Evolutionary conservation across 2,888 invertebrate species (phyloP).

Genomic region (Cantharis nigra): DNA sequence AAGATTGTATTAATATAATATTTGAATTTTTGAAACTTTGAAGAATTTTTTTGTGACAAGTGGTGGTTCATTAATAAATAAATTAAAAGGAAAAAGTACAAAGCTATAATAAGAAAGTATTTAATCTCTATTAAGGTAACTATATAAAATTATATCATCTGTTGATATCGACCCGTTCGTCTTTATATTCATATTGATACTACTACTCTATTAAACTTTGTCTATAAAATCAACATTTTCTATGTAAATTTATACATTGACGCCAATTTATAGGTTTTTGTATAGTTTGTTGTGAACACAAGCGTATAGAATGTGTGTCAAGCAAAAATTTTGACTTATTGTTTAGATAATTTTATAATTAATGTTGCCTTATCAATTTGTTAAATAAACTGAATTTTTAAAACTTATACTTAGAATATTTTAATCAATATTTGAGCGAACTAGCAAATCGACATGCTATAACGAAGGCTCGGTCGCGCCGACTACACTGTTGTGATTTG

Average conservation of each 20-base stretch:
- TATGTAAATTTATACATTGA: constrained; percentile 11
- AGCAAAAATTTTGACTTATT: background rate
- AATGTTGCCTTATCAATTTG: too few relatives aligned
- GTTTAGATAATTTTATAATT: background rate
- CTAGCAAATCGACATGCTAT: too few relatives aligned
- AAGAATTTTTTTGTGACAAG: too few relatives aligned
- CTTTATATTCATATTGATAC: background rate
- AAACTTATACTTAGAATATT: too few relatives aligned
- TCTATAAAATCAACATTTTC: constrained; percentile 8
- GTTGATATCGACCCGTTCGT: background rate
- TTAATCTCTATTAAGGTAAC: background rate
- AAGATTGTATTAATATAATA: too few relatives aligned
- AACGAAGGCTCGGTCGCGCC: too few relatives aligned
- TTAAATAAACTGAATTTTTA: too few relatives aligned
- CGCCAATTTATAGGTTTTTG: constrained; percentile 4
- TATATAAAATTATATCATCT: background rate
- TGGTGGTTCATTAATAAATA: too few relatives aligned
- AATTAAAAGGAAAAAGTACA: background rate
- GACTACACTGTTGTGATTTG: too few relatives aligned
- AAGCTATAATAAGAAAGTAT: background rate
- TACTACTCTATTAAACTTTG: constrained; percentile 8
- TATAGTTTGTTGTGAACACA: background rate
- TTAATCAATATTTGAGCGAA: too few relatives aligned
- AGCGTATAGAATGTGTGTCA: background rate
- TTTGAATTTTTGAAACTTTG: too few relatives aligned